A percentile compares a stretch with the other conserved stretches of the same genome.
phyloP scores from a whole-genome alignment of 1,140 invertebrate genomes.

The Euwallacea similis region DNA sequence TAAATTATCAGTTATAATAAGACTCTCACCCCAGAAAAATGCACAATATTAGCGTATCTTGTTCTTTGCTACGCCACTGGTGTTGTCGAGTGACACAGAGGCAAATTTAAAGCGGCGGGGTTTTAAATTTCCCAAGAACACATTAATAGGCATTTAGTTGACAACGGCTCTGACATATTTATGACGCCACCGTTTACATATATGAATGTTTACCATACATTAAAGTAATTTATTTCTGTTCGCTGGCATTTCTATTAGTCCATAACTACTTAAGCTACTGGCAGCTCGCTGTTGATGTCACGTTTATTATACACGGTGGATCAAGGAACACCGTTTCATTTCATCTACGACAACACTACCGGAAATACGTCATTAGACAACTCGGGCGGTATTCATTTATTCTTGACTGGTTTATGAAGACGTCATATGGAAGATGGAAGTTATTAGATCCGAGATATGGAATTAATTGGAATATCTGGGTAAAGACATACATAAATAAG shows the following conservation, averaged over 20 bases:
- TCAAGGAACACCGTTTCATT: too few species aligned
- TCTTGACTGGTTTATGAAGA: background rate
- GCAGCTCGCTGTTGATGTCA: slow-evolving; percentile 40
- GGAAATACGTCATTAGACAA: too few species aligned
- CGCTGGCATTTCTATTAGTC: slow-evolving; percentile 55
- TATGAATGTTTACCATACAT: slow-evolving; percentile 56
- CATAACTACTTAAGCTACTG: slow-evolving; percentile 50
- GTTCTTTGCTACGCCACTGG: slow-evolving; percentile 16
- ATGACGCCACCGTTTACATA: slow-evolving; percentile 53
- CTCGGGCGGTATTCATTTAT: background rate
- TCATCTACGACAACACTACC: too few species aligned
- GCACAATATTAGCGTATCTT: too few species aligned
- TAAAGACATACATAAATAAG: too few species aligned
- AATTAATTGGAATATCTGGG: background rate
- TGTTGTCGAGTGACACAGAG: slow-evolving; percentile 41
- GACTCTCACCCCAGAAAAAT: too few species aligned
- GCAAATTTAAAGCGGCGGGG: slow-evolving; percentile 41
- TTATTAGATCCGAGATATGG: background rate
- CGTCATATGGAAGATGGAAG: background rate
- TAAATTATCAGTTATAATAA: too few species aligned
- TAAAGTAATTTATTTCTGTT: slow-evolving; percentile 55
- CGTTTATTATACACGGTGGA: too few species aligned
- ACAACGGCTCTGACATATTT: slow-evolving; percentile 55
- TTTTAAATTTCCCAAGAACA: slow-evolving; percentile 52
- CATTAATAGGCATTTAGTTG: slow-evolving; percentile 56